phyloP scores from a whole-genome alignment of 2,888 invertebrate genomes.

The Clitarchus hookeri region DNA sequence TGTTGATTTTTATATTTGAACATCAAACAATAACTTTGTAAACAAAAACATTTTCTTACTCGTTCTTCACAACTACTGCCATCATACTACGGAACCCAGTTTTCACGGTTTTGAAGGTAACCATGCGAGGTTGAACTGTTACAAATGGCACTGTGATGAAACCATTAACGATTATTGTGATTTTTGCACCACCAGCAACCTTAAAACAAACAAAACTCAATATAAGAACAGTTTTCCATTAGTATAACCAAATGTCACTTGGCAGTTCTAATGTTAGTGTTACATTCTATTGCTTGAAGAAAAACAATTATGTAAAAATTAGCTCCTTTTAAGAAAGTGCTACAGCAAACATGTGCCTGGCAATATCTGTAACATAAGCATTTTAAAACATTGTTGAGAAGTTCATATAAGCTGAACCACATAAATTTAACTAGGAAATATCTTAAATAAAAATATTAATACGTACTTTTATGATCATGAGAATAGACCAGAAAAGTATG shows the following conservation, averaged over 20 bases:
- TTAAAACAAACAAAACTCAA: slow-evolving; percentile 44
- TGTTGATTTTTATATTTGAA: background rate
- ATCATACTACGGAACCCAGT: slow-evolving; percentile 63
- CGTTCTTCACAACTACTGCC: slow-evolving; percentile 61
- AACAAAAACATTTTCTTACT: slow-evolving; percentile 29
- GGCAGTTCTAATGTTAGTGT: background rate
- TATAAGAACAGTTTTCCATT: background rate
- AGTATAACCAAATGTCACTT: background rate
- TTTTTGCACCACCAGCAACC: slow-evolving; percentile 63
- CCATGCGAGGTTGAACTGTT: slow-evolving; percentile 52
- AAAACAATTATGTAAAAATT: too few relatives aligned
- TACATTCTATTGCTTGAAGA: too few relatives aligned
- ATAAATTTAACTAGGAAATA: too few relatives aligned
- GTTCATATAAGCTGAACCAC: too few relatives aligned
- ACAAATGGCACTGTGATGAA: slow-evolving; percentile 64
- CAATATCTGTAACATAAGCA: too few relatives aligned
- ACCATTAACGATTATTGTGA: slow-evolving; percentile 62
- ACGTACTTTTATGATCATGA: too few relatives aligned
- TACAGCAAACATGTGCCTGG: too few relatives aligned
- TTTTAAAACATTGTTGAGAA: too few relatives aligned
- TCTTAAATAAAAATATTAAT: too few relatives aligned
- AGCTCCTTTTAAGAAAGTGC: too few relatives aligned
- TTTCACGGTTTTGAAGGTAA: slow-evolving; percentile 63
- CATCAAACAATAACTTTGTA: background rate
- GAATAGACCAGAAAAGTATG: too few relatives aligned